Evolutionary conservation across 2,797 vertebrate species (phyloP).

Genomic region (Chloroceryle amazona): DNA sequence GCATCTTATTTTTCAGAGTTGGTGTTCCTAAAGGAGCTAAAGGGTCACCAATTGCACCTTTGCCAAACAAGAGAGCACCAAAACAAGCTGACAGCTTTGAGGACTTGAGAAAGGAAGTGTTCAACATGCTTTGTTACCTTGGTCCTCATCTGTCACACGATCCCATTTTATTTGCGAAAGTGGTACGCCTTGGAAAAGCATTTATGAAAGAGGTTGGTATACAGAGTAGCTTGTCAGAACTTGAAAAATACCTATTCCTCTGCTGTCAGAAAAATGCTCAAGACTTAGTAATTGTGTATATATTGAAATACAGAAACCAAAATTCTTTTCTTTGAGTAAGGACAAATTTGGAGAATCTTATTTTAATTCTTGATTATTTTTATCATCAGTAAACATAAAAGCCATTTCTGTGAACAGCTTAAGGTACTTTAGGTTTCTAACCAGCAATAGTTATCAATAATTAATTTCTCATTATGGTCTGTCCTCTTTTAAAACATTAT

Average conservation of each 20-base stretch:
- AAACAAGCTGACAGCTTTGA: conserved; percentile 92
- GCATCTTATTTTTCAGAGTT: conserved; percentile 82
- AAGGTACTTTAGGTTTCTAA: neutral
- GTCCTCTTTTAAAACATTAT: neutral
- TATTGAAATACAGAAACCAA: neutral
- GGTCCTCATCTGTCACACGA: conserved; percentile 97
- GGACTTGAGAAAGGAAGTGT: conserved; percentile 91
- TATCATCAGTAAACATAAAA: neutral
- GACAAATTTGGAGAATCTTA: neutral
- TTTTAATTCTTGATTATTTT: neutral
- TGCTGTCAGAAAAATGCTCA: neutral
- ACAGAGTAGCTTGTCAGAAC: neutral
- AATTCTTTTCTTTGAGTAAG: neutral
- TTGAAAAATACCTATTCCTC: neutral
- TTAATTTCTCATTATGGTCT: neutral
- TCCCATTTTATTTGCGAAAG: conserved; percentile 95
- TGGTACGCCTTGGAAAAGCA: conserved; percentile 94
- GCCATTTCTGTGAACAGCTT: neutral
- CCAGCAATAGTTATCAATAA: neutral
- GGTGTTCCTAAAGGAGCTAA: conserved; percentile 95
- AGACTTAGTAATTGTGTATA: neutral
- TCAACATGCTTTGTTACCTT: conserved; percentile 96
- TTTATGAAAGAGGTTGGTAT: conserved; percentile 98
- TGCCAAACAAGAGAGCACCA: conserved; percentile 90
- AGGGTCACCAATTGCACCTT: conserved; percentile 84